phyloP scores from a whole-genome alignment of 2,888 invertebrate genomes.

The Agrochola circellaris region DNA sequence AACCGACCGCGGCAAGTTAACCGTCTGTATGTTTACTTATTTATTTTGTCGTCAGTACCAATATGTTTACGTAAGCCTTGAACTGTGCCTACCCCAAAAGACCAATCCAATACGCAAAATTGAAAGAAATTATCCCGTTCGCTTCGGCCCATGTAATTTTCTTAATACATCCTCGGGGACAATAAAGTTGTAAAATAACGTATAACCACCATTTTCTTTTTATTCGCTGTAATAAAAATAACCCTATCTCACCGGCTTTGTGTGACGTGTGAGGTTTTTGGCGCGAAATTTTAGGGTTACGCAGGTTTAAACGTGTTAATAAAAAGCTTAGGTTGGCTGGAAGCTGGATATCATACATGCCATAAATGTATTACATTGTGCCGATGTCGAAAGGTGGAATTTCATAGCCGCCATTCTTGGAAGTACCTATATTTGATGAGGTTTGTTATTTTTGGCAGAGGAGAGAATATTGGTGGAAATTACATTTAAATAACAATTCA shows the following conservation, averaged over 20 bases:
- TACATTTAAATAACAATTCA: neutral
- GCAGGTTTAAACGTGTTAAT: constrained; percentile 45
- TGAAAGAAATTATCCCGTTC: constrained; percentile 60
- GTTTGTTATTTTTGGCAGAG: neutral
- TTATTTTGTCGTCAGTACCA: neutral
- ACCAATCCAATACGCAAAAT: constrained; percentile 38
- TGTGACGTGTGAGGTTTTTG: constrained; percentile 55
- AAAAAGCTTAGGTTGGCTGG: constrained; percentile 39
- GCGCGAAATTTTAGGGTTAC: constrained; percentile 54
- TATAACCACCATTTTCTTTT: constrained; percentile 59
- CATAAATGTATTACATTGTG: neutral
- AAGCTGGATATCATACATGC: neutral
- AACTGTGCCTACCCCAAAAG: constrained; percentile 33
- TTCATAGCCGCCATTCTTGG: neutral
- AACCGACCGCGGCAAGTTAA: neutral
- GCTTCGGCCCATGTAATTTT: constrained; percentile 59
- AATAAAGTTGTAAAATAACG: constrained; percentile 64
- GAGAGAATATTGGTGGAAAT: neutral
- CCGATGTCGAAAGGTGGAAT: neutral
- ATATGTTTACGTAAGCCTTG: neutral
- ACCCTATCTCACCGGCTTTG: constrained; percentile 67
- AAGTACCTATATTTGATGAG: neutral
- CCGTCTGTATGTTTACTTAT: neutral
- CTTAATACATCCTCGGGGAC: constrained; percentile 60
- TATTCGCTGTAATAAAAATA: constrained; percentile 67